Evolutionary conservation across 1,140 invertebrate genomes (phyloP), one percentile per base, ranked within the genome.

Genomic region (Hestina assimilis): DNA sequence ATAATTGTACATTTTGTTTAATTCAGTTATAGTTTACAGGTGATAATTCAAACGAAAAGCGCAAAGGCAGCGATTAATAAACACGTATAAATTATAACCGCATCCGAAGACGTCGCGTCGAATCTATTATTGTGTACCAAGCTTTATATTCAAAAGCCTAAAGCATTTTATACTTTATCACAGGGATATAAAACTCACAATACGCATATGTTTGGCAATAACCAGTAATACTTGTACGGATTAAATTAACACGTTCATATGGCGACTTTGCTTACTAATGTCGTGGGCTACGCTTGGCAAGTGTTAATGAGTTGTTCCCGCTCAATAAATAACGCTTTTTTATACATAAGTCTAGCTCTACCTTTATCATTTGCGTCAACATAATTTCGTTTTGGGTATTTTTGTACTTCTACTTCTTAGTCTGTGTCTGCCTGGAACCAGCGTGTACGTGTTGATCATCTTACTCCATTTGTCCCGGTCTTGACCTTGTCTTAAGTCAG

Each of bases 191-290:
- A n/a, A n/a, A n/a, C n/a, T 12, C 20, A 11, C 12, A 23, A 45
- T 38, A 20, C 23, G 31, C 17, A 12, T 53, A 46, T 47, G 4
- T 42, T 33, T 50, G 21, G 33, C 12, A 11, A 19, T 35, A 41
- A 60, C 54, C 47, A 42, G 59, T 52, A 40, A 38, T 41, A 50
- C 56, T 28, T 50, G 56, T 59, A 59, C 51, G 63, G 60, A 70
- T 66, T 70, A 57, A 73, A 73, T 73, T 70, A 73, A 63, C 70
- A 73, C 64, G 43, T 56, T 35, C 15, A 50, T 51, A 60, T 35
- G 28, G 40, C 45, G 43, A 38, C 12, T 31, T 33, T 47, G 51
- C 29, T 15, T 28, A 41, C 42, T 47, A 24, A 47, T 28, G 11
- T 21, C 45, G 33, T 58, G 48, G 40, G 47, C 56, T 43, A 66